phyloP scores from a whole-genome alignment of 2,113 vertebrate genomes.

The Chlorodrepanis virens region DNA sequence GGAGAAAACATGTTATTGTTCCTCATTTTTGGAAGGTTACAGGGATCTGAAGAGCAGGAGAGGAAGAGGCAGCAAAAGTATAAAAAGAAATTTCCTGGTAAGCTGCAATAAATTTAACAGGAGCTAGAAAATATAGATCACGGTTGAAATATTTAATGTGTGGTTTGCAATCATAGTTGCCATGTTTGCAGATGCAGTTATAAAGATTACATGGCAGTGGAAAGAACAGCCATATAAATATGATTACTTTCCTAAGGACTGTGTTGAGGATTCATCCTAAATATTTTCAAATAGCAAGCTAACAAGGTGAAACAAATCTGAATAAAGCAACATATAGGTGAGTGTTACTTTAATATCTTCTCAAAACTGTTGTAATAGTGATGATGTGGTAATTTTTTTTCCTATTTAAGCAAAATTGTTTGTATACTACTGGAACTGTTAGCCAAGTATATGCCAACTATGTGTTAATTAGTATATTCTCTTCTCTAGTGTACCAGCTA shows the following conservation, averaged over 20 bases:
- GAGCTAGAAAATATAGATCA: not conserved
- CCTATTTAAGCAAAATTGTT: not conserved
- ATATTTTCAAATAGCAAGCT: not conserved
- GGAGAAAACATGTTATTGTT: fast-evolving
- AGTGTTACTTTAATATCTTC: not conserved
- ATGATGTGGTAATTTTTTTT: not conserved
- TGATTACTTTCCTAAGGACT: not conserved
- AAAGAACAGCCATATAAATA: not conserved
- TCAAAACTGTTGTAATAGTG: not conserved
- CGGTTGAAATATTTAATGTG: not conserved
- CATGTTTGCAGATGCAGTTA: not conserved
- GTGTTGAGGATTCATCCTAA: not conserved
- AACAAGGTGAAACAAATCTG: not conserved
- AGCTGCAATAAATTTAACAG: not conserved
- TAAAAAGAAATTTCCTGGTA: not conserved
- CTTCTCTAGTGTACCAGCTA: not conserved
- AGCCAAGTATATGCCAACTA: not conserved
- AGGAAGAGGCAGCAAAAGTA: not conserved
- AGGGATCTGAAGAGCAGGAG: not conserved
- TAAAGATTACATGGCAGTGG: not conserved
- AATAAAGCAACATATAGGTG: not conserved
- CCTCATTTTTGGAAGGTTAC: not conserved
- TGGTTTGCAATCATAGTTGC: not conserved
- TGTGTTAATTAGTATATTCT: not conserved
- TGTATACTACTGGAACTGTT: not conserved